phyloP scores from a whole-genome alignment of 2,113 vertebrate genomes.

The Silurus meridionalis region DNA sequence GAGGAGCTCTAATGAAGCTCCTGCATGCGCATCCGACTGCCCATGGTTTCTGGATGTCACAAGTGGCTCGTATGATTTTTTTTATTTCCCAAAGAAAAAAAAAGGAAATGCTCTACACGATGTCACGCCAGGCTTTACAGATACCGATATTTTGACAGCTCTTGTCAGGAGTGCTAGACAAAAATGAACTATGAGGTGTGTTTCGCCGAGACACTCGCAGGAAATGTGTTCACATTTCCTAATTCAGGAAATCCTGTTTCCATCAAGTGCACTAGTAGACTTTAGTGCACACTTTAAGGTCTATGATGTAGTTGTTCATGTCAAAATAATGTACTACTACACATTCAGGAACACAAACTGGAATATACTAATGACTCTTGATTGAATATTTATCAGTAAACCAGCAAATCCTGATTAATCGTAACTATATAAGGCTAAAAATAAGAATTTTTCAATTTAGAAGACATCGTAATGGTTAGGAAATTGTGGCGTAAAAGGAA shows the following conservation, averaged over 20 bases:
- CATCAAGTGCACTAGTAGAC: neutral
- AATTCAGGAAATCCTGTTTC: slow-evolving; percentile 49
- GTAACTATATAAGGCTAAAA: neutral
- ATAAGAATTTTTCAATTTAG: neutral
- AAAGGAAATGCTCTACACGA: neutral
- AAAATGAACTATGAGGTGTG: slow-evolving; percentile 31
- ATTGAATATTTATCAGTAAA: neutral
- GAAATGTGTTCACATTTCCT: slow-evolving; percentile 48
- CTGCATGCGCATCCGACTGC: neutral
- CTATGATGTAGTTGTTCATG: no score
- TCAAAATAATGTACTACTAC: neutral
- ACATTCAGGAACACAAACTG: neutral
- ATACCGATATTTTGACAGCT: slow-evolving; percentile 20
- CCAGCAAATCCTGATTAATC: neutral
- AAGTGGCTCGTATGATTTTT: neutral
- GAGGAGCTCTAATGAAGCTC: slow-evolving; percentile 4
- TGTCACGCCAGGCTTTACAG: slow-evolving; percentile 24
- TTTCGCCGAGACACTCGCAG: neutral
- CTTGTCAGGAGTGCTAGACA: slow-evolving; percentile 13
- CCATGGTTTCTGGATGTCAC: neutral
- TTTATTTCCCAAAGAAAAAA: neutral
- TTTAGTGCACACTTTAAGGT: neutral
- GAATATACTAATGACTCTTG: neutral
- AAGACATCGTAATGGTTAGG: neutral
- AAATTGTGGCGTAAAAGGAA: neutral